Conservation (phyloP, 2,113 vertebrate genomes). For the Orcinus orca region DNA sequence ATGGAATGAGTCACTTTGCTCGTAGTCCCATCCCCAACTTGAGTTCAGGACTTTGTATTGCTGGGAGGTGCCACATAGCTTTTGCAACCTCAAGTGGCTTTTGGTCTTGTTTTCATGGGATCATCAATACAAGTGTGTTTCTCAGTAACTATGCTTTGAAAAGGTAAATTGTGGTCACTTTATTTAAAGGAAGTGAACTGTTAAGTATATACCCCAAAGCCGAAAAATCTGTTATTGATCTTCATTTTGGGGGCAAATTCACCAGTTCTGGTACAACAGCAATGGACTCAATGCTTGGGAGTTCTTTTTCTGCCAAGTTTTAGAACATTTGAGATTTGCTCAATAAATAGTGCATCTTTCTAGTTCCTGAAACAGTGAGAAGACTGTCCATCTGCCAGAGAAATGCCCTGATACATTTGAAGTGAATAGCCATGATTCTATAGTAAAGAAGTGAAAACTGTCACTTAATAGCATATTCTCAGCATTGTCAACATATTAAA, state of each 20-base stretch:
- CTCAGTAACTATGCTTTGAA: background rate
- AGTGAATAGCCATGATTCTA: background rate
- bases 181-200: background rate
- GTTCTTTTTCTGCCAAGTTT: slow-evolving; percentile 26
- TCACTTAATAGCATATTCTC: background rate
- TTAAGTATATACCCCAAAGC: background rate
- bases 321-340: background rate
- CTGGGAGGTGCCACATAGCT: background rate
- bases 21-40: background rate
- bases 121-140: background rate
- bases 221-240: background rate
- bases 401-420: background rate
- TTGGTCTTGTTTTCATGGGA: background rate
- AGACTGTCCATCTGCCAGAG: background rate
- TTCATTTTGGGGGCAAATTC: background rate
- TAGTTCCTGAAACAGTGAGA: background rate
- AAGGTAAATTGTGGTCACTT: background rate
- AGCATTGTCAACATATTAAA: background rate
- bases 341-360: background rate
- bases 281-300: background rate
- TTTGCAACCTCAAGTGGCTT: background rate
- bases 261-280: background rate
- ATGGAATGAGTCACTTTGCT: background rate
- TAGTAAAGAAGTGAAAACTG: background rate
- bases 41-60: background rate